Evolutionary conservation across 2,113 vertebrate genomes (phyloP), one percentile per base, ranked within the genome.

Genomic region (Crotophaga sulcirostris): DNA sequence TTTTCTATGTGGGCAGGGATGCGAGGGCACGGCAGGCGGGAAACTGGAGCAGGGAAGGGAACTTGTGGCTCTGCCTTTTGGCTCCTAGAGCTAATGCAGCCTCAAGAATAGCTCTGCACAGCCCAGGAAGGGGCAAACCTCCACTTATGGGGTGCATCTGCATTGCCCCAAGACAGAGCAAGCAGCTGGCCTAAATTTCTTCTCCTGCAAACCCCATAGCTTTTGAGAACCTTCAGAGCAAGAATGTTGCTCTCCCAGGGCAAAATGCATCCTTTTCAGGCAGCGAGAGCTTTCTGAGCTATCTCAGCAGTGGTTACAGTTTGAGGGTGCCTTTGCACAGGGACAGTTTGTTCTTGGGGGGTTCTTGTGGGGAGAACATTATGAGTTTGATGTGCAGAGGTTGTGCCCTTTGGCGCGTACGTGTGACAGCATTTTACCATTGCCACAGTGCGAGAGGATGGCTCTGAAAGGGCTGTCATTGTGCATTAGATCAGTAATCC

Each of bases 401-500:
- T 55, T 1, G 3, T 29, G 44, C 64, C 28, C 58, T 72, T 47
- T 5, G 1, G 36, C 60, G 17, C 3, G 2, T 52, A 2, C 2
- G 6, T 31, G 72, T 66, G 78, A 34, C 87, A 33, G 78, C 47
- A 28, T 70, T 15, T 88, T 51, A 75, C 33, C 5, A 1, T 88
- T 45, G 67, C 33, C 5, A 1, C 19, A 1, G 7, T 24, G 47
- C 1, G 7, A 64, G 86, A 42, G 3, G 4, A 3, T 38, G 47
- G 81, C 94, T 92, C 83, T 5, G 59, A 34, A 60, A 84, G 36
- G 70, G 31, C 66, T 96, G 93, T 87, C 84, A 5, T 1, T 79
- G 56, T 40, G 54, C 14, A 14, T 84, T 82, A 66, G 93, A 87
- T 47, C 90, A 90, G 87, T 33, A 89, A 96, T 77, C 89, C 81